Evolutionary conservation across 92 coral and sea anemone genomes (phyloP).

Genomic region (Porites lobata): DNA sequence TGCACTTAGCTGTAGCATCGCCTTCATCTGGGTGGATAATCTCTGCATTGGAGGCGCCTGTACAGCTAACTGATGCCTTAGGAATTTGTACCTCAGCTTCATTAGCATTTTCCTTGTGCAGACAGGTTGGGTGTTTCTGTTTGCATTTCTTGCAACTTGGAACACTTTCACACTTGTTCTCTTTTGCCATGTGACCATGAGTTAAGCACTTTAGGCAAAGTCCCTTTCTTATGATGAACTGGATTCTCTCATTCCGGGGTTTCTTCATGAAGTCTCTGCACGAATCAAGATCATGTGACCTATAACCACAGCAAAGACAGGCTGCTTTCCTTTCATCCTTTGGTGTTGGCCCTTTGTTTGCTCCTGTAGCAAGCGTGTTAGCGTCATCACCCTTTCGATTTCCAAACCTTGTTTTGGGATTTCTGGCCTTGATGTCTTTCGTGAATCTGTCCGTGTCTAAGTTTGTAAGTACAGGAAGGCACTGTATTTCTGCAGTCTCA

Average conservation of each 20-base stretch:
- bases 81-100: neutral
- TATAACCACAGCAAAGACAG: slow-evolving; percentile 52
- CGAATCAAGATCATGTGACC: slow-evolving; percentile 27
- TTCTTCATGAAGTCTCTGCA: slow-evolving; percentile 47
- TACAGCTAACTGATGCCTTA: slow-evolving; percentile 17
- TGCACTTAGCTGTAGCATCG: neutral
- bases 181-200: slow-evolving; percentile 75
- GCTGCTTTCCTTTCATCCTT: slow-evolving; percentile 23
- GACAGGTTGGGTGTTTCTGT: slow-evolving; percentile 57
- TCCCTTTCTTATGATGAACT: slow-evolving; percentile 61
- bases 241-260: slow-evolving; percentile 26
- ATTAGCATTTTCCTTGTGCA: slow-evolving; percentile 35
- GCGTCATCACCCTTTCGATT: slow-evolving; percentile 32
- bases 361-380: slow-evolving; percentile 28
- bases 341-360: slow-evolving; percentile 8
- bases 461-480: slow-evolving; percentile 65
- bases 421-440: slow-evolving; percentile 22
- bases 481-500: slow-evolving; percentile 59
- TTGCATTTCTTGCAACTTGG: slow-evolving; percentile 54
- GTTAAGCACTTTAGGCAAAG: slow-evolving; percentile 52
- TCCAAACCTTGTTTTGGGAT: slow-evolving; percentile 4
- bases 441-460: slow-evolving; percentile 17
- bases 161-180: no score
- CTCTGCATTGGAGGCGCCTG: neutral
- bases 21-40: neutral